Base-by-base conservation (phyloP, 2,113 vertebrate species). In the Actenoides hombroni region DNA sequence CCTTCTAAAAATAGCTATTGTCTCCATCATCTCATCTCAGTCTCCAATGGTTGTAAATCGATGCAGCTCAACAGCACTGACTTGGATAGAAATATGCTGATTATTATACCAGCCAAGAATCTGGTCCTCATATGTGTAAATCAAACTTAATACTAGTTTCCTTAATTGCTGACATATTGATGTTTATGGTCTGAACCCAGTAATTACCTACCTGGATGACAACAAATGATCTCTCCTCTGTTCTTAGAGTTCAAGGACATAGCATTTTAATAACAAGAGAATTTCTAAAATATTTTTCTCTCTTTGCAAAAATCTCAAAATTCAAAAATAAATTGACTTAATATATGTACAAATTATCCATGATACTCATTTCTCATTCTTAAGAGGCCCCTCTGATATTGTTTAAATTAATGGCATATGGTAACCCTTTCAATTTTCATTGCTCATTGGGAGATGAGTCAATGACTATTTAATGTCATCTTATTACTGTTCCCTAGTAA, bases 391-490 rank as follows among this genome's bases (percentile, higher is more conserved):
- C 48, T 94, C 89, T 85, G 67, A 90, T 94, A 74, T 35, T 0
- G 0, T 75, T 92, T 90, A 94, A 96, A 94, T 96, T 84, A 93
- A 96, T 94, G 85, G 60, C 83, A 93, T 65, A 88, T 88, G 87
- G 56, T 86, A 94, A 88, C 74, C 19, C 21, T 95, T 97, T 97
- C 93, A 74, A 46, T 91, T 57, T 86, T 90, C 74, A 39, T 96
- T 83, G 26, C 57, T 97, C 83, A 89, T 56, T 97, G 60, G 94
- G 91, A 97, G 97, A 97, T 89, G 85, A 91, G 42, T 80, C 71
- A 90, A 79, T 94, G 88, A 83, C 80, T 94, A 93, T 95, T 95
- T 94, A 96, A 92, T 94, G 59, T 73, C 85, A 56, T 94, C 59
- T 89, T 91, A 69, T 86, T 92, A 94, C 49, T 46, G 73, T 83